Evolutionary conservation across 2,888 invertebrate genomes (phyloP).

Genomic region (Drosophila fulvimacula): DNA sequence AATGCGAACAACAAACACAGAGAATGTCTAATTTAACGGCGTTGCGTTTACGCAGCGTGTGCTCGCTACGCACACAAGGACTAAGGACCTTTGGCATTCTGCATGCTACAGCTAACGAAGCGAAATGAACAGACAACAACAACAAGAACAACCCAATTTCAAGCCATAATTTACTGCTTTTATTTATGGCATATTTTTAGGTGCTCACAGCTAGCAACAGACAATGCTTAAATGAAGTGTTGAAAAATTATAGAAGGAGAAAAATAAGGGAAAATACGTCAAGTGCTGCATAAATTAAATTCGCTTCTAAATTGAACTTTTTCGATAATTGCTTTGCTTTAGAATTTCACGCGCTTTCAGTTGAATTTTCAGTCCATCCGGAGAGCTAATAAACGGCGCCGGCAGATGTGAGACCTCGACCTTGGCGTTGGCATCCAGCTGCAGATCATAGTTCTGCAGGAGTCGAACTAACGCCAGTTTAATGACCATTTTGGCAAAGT

Average conservation of each 20-base stretch:
- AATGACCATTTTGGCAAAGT: slow-evolving; percentile 81
- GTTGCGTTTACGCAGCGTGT: slow-evolving; percentile 56
- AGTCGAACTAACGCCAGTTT: slow-evolving; percentile 81
- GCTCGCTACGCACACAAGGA: slow-evolving; percentile 15
- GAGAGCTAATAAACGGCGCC: slow-evolving; percentile 65
- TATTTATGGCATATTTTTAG: slow-evolving; percentile 78
- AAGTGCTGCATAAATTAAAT: slow-evolving; percentile 25
- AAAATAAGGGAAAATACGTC: slow-evolving; percentile 11
- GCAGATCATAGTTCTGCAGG: slow-evolving; percentile 75
- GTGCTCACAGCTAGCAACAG: slow-evolving; percentile 47
- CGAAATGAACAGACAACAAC: slow-evolving; percentile 50
- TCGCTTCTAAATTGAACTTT: slow-evolving; percentile 32
- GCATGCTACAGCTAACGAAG: slow-evolving; percentile 65
- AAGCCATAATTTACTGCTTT: slow-evolving; percentile 61
- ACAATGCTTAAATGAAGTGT: slow-evolving; percentile 57
- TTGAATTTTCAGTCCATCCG: slow-evolving; percentile 71
- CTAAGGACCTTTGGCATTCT: slow-evolving; percentile 51
- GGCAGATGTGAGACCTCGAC: slow-evolving; percentile 72
- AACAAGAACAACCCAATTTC: slow-evolving; percentile 16
- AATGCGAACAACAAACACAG: slow-evolving; percentile 51
- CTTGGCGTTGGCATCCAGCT: slow-evolving; percentile 43
- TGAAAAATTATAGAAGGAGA: slow-evolving; percentile 26
- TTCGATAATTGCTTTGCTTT: slow-evolving; percentile 43
- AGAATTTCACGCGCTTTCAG: slow-evolving; percentile 61
- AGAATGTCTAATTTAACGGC: slow-evolving; percentile 67